phyloP scores from a whole-genome alignment of 2,113 vertebrate genomes.

The Rhineura floridana region DNA sequence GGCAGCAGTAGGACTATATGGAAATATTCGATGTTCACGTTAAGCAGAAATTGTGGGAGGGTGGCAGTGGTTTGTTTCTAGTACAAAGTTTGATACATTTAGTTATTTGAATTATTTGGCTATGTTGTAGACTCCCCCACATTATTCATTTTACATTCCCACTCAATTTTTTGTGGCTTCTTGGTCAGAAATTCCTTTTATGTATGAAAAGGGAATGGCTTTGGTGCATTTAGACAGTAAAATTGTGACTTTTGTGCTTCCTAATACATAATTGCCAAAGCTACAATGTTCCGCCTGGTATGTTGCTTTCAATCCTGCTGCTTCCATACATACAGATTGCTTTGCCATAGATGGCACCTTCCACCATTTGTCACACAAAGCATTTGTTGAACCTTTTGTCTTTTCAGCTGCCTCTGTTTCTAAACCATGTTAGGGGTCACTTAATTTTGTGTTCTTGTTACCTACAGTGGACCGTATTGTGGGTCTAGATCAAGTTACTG shows the following conservation, averaged over 20 bases:
- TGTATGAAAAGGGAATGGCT: constrained; percentile 19
- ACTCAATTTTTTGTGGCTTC: neutral
- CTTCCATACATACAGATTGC: constrained; percentile 73
- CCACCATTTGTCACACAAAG: constrained; percentile 64
- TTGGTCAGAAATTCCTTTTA: neutral
- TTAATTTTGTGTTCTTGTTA: constrained; percentile 27
- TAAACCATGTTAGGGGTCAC: neutral
- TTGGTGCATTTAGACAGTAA: constrained; percentile 63
- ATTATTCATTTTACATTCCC: neutral
- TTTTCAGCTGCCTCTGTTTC: neutral
- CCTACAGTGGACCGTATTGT: constrained; percentile 94
- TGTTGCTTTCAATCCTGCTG: constrained; percentile 73
- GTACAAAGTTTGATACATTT: neutral
- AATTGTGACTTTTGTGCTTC: constrained; percentile 59
- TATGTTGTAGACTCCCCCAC: neutral
- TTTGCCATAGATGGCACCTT: constrained; percentile 56
- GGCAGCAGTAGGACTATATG: too few relatives aligned
- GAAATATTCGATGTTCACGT: neutral
- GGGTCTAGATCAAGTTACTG: constrained; percentile 96
- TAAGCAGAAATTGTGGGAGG: neutral
- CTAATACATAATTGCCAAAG: constrained; percentile 38
- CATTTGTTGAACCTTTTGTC: constrained; percentile 63
- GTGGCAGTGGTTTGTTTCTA: neutral
- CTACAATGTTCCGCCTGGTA: constrained; percentile 50
- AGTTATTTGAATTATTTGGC: neutral